Evolutionary conservation across 2,888 invertebrate genomes (phyloP), one percentile per base, ranked within the genome.

Genomic region (Ichneumon xanthorius): DNA sequence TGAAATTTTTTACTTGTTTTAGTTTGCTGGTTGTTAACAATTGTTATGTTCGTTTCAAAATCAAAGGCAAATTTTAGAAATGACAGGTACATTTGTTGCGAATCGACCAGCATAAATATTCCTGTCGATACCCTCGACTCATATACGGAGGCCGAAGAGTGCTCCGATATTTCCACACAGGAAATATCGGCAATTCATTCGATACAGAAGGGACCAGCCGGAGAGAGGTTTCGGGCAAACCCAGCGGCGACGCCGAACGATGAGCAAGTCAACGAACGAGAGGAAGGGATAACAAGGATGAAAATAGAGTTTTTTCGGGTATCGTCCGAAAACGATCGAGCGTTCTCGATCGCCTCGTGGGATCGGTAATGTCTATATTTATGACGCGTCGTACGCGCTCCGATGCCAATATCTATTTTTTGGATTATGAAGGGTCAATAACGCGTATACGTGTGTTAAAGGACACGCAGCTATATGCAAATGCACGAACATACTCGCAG

Each of bases 171-270:
- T 26, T 26, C 2, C 26, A 26, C 26, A 26, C 26, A 26, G 81
- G 82, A 89, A 88, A 89, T 90, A 87, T 88, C 85, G 81, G 82
- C 76, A 86, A 88, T 89, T 88, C 88, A 90, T 89, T 87, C 83
- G 79, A 80, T 63, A 63, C 30, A 30, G 33, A 33, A 45, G 48
- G 50, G 22, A 48, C 50, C 1, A 11, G 19, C 22, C 16, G 11
- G 4, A n/a, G 16, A 16, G 22, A 40, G 53, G 33, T 40, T 16
- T 33, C 67, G 37, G 19, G 37, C 67, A 19, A 33, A 16, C 67
- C 26, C 53, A n/a, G 19, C 40, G 22, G 22, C 71, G 80, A 63
- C 14, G 58, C 48, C 37, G 40, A 72, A 75, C 70, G 58, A 53
- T 30, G 70, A 9, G 33, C 65, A 4, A 48, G 30, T 19, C 22